phyloP scores from a whole-genome alignment of 2,888 invertebrate genomes.

The Noctua fimbriata region DNA sequence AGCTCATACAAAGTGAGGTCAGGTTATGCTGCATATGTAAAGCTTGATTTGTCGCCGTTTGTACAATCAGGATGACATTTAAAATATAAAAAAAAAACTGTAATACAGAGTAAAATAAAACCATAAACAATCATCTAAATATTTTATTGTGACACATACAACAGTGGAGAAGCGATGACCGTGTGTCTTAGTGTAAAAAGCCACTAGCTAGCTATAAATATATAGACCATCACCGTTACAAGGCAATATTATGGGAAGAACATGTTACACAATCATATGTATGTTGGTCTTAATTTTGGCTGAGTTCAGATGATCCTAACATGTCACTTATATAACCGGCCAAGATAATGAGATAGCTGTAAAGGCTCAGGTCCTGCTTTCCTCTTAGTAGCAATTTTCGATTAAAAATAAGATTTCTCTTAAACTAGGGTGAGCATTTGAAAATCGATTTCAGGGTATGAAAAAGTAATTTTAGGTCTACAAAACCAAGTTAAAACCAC shows the following conservation, averaged over 20 bases:
- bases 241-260: constrained; percentile 80
- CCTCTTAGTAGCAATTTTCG: background rate
- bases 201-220: constrained; percentile 65
- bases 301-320: constrained; percentile 13
- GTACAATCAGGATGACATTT: no score
- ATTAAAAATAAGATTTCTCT: no score
- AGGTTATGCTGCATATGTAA: no score
- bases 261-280: constrained; percentile 65
- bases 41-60: no score
- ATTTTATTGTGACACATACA: constrained; percentile 68
- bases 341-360: background rate
- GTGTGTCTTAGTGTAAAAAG: constrained; percentile 71
- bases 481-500: no score
- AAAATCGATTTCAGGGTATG: background rate
- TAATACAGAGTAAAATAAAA: constrained; percentile 53
- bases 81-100: background rate
- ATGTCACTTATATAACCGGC: background rate
- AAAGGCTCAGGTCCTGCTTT: background rate
- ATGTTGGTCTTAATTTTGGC: constrained; percentile 15
- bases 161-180: constrained; percentile 73
- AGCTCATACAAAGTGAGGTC: no score
- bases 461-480: background rate
- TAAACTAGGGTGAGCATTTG: no score
- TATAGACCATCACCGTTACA: constrained; percentile 64
- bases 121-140: constrained; percentile 52